Evolutionary conservation across 2,888 invertebrate species (phyloP).

Genomic region (Temnothorax unifasciatus): DNA sequence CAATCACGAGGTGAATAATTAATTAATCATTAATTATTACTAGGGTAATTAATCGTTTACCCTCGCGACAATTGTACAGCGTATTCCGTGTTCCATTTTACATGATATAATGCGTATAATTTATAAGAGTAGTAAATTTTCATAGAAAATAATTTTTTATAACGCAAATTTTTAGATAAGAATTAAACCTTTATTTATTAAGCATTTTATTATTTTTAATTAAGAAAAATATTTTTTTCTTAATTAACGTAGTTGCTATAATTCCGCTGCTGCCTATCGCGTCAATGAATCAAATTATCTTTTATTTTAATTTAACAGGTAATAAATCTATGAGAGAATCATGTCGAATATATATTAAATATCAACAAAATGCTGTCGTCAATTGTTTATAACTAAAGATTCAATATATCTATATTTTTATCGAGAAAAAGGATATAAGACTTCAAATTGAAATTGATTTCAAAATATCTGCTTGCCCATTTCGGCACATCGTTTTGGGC

Average conservation of each 20-base stretch:
- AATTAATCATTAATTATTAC: slow-evolving; percentile 18
- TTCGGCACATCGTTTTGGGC: slow-evolving; percentile 15
- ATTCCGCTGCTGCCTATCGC: neutral
- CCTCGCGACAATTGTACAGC: neutral
- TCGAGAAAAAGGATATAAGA: neutral
- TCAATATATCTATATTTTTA: neutral
- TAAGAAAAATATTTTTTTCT: neutral
- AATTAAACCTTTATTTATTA: neutral
- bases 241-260: neutral
- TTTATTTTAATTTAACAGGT: neutral
- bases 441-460: slow-evolving; percentile 13
- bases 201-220: neutral
- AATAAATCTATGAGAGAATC: neutral
- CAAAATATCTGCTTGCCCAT: slow-evolving; percentile 12
- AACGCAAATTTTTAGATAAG: neutral
- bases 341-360: neutral
- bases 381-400: neutral
- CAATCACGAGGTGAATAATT: neutral
- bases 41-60: neutral
- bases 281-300: neutral
- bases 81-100: neutral
- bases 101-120: neutral
- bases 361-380: neutral
- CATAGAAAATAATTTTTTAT: neutral
- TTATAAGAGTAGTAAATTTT: neutral